Base-by-base conservation (phyloP, 2,888 invertebrate genomes). In the Proisotoma minuta region DNA sequence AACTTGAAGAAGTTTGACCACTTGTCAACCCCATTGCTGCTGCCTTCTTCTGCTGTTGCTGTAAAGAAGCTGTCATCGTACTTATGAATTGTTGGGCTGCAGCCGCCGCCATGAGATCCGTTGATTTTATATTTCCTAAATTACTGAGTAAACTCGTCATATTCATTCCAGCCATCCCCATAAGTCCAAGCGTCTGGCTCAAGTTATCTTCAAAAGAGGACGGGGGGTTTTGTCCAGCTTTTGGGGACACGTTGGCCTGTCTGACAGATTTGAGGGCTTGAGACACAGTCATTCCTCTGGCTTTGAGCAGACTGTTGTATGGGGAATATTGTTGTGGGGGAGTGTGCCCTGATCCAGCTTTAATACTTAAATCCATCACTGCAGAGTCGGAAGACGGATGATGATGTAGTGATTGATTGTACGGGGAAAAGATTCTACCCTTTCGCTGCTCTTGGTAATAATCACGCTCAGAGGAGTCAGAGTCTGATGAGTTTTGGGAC, bases 1-100 rank as follows among this genome's bases (percentile, higher is more conserved):
- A 47, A n/a, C n/a, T n/a, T 8, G 28, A 4, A 12, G 54, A 27
- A 26, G 57, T 66, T 12, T 71, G 69, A 43, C 57, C 47, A 57
- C 39, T 40, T 5, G 5, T 8, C 34, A 15, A 8, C 8, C 43
- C 20, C 18, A 43, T 18, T 22, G 15, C 23, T 8, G 26, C 18
- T 20, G 40, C 18, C 12, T 57, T 47, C 26, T 57, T 40, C 24
- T 59, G 59, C n/a, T 59, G 50, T 20, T 49, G 57, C n/a, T 57
- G 57, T 5, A 43, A 12, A 47, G 43, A 22, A 28, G 53, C 53
- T 8, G 53, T 54, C 22, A 54, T 29, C 3, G 53, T 34, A 5
- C 39, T 34, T 20, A 54, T 8, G 18, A 54, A 29, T 39, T 54
- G 53, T 54, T 54, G 53, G 23, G 53, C 53, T 28, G 53, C 53